These are phyloP conservation scores for Therioaphis trifolii DNA, from an alignment of 2,888 invertebrate species.

Conservation along the genomic window DNA sequence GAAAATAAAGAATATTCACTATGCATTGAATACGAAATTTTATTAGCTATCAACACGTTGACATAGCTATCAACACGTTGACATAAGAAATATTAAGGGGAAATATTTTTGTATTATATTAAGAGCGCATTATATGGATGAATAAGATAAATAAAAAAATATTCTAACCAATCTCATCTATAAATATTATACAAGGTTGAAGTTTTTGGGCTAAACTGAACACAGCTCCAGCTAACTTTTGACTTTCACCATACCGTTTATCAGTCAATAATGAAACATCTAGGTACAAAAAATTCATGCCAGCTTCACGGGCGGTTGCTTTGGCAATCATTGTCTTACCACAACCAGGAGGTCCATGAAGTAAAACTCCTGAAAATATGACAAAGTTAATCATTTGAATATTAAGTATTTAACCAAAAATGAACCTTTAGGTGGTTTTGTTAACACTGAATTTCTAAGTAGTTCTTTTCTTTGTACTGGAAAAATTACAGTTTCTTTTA, in stretches of 20 bases:
- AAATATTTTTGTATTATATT: too few species aligned
- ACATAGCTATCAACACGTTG: too few species aligned
- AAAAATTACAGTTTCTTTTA: slow-evolving; percentile 92
- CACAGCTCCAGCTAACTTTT: slow-evolving; percentile 95
- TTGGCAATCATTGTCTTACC: slow-evolving; percentile 97
- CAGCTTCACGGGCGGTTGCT: slow-evolving; percentile 94
- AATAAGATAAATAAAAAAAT: too few species aligned
- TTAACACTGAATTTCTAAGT: slow-evolving; percentile 84
- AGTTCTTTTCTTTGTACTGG: slow-evolving; percentile 88
- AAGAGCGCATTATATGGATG: too few species aligned
- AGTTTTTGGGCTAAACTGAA: slow-evolving; percentile 93
- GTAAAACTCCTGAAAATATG: slow-evolving; percentile 78
- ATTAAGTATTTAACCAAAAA: background rate
- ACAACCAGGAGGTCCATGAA: slow-evolving; percentile 97
- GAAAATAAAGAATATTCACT: too few species aligned
- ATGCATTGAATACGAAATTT: too few species aligned
- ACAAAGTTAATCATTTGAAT: background rate
- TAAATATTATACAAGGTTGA: slow-evolving; percentile 90
- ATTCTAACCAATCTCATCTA: slow-evolving; percentile 89
- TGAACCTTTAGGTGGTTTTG: slow-evolving; percentile 87
- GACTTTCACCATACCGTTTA: slow-evolving; percentile 99
- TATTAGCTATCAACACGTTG: too few species aligned
- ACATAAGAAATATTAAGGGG: too few species aligned
- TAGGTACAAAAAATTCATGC: slow-evolving; percentile 93
- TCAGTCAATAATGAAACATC: slow-evolving; percentile 94